Percentiles rank a stretch among this genome's conserved stretches.
These are phyloP conservation scores for Enteromius afrohamiltoni DNA, from an alignment of 2,797 vertebrate genomes.

Conservation along the genomic window DNA sequence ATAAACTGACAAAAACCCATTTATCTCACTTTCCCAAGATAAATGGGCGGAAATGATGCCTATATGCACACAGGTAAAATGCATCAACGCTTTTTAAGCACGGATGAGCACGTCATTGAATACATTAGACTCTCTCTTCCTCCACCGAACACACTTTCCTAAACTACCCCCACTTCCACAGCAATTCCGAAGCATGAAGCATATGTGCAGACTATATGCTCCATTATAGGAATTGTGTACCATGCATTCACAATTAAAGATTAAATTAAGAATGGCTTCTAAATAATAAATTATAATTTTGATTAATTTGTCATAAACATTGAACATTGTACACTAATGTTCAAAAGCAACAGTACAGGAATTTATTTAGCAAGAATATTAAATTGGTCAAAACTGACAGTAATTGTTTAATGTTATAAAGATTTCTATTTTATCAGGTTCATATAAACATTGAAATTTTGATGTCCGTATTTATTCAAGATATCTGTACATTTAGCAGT, in stretches of 20 bases:
- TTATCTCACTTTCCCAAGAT: conserved; percentile 49
- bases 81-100: conserved; percentile 39
- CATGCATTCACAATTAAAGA: not conserved
- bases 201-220: conserved; percentile 13
- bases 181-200: conserved; percentile 62
- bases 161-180: conserved; percentile 55
- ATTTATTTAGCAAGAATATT: not conserved
- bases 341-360: not conserved
- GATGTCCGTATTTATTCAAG: not conserved
- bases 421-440: not conserved
- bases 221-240: not conserved
- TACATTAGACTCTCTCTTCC: conserved; percentile 24
- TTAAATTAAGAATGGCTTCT: not conserved
- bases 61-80: conserved; percentile 29
- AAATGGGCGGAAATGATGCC: conserved; percentile 51
- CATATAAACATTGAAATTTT: no score
- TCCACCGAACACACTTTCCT: conserved; percentile 4
- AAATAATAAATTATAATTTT: not conserved
- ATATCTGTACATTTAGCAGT: no score
- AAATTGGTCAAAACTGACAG: not conserved
- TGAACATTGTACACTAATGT: not conserved
- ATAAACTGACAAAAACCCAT: conserved; percentile 41
- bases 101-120: conserved; percentile 15
- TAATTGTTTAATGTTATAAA: not conserved
- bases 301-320: not conserved